phyloP scores from a whole-genome alignment of 1,140 invertebrate species.

The Choristoneura fumiferana region DNA sequence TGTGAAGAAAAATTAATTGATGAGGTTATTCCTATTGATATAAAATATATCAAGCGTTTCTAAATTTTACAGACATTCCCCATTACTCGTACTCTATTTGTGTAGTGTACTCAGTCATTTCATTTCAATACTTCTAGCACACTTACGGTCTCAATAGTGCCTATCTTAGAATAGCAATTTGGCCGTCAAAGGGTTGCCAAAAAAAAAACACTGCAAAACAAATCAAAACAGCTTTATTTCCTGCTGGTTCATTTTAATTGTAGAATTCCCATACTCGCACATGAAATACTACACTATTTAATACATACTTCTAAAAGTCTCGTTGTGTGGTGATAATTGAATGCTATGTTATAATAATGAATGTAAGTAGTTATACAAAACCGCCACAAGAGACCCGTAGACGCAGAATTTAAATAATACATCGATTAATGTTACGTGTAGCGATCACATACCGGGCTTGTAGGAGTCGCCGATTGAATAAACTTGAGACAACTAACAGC shows the following conservation, averaged over 20 bases:
- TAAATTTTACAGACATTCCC: too few relatives aligned
- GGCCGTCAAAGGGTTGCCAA: background rate
- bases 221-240: slow-evolving; percentile 76
- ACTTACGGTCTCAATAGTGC: too few relatives aligned
- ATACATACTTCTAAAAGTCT: slow-evolving; percentile 41
- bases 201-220: slow-evolving; percentile 60
- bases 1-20: too few relatives aligned
- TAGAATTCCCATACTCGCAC: slow-evolving; percentile 61
- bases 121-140: too few relatives aligned
- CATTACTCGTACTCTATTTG: too few relatives aligned
- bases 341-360: slow-evolving; percentile 29
- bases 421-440: background rate
- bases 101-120: too few relatives aligned
- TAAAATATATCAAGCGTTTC: too few relatives aligned
- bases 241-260: slow-evolving; percentile 55
- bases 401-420: slow-evolving; percentile 10
- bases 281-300: slow-evolving; percentile 59
- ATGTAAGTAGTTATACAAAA: background rate
- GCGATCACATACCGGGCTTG: too few relatives aligned
- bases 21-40: too few relatives aligned
- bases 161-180: too few relatives aligned
- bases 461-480: too few relatives aligned
- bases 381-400: background rate
- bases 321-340: slow-evolving; percentile 30
- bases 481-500: background rate